Evolutionary conservation across 2,888 invertebrate genomes (phyloP).

Genomic region (Incurvaria masculella): DNA sequence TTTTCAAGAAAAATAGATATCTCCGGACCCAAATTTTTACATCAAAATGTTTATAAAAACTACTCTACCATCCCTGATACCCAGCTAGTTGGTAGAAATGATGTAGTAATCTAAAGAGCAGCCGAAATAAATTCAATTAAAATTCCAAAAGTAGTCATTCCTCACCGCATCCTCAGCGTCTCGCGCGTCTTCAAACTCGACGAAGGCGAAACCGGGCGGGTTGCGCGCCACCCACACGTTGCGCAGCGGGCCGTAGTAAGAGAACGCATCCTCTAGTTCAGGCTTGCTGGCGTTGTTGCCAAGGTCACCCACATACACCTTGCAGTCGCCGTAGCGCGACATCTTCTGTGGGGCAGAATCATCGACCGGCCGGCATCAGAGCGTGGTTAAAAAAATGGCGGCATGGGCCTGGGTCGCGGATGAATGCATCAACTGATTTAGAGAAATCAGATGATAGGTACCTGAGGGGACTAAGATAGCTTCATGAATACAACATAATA

Average conservation of each 20-base stretch:
- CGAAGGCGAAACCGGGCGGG: constrained; percentile 93
- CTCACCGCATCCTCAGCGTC: constrained; percentile 92
- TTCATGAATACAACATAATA: no score
- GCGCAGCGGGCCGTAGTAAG: constrained; percentile 85
- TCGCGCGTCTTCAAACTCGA: constrained; percentile 88
- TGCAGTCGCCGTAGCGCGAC: constrained; percentile 85
- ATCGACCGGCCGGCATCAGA: background rate
- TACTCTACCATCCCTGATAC: no score
- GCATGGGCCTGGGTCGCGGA: no score
- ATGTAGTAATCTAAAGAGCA: no score
- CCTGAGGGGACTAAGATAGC: no score
- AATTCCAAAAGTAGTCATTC: constrained; percentile 19
- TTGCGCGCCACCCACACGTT: constrained; percentile 98
- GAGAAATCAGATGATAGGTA: no score
- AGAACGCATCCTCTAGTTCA: constrained; percentile 90
- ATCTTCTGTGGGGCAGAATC: constrained; percentile 37
- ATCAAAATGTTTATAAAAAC: no score
- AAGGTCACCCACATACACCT: constrained; percentile 94
- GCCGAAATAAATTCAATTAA: no score
- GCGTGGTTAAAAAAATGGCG: background rate
- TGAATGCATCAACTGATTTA: no score
- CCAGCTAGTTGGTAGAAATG: no score
- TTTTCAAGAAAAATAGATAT: no score
- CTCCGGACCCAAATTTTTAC: no score
- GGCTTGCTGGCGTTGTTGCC: constrained; percentile 90